Conservation (phyloP, 2,113 vertebrate species). For the Phylloscopus trochiloides region DNA sequence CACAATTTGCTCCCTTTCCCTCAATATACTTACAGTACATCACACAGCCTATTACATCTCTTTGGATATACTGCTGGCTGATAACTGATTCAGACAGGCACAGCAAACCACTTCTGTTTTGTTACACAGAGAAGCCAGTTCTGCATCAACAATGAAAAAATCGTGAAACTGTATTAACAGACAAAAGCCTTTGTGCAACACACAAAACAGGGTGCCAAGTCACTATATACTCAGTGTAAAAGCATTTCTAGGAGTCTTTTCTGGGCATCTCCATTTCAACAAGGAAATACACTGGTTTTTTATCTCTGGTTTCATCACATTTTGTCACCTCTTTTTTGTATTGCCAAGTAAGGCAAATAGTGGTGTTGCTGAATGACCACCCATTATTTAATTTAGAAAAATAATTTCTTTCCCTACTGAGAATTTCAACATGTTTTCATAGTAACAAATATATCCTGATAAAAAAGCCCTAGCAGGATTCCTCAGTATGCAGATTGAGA, state of each 20-base stretch:
- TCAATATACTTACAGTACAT: slow-evolving; percentile 61
- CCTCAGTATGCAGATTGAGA: slow-evolving; percentile 12
- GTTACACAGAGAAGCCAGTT: slow-evolving; percentile 50
- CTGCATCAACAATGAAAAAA: slow-evolving; percentile 45
- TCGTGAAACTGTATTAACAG: slow-evolving; percentile 54
- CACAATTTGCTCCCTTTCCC: slow-evolving; percentile 62
- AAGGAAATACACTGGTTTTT: slow-evolving; percentile 19
- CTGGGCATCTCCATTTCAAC: background rate
- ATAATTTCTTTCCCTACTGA: background rate
- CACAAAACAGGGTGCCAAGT: slow-evolving; percentile 45
- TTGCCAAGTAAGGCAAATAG: slow-evolving; percentile 55
- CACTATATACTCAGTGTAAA: slow-evolving; percentile 5
- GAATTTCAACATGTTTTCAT: slow-evolving; percentile 22
- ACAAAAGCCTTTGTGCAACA: slow-evolving; percentile 65
- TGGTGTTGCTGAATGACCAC: background rate
- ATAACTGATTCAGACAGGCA: slow-evolving; percentile 41
- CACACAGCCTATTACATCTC: background rate
- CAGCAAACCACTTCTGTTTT: slow-evolving; percentile 11
- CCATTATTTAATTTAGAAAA: slow-evolving; percentile 34
- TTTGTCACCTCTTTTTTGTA: slow-evolving; percentile 14
- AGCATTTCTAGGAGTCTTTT: slow-evolving; percentile 44
- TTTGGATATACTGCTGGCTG: slow-evolving; percentile 51
- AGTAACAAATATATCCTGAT: slow-evolving; percentile 4
- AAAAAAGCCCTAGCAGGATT: slow-evolving; percentile 40
- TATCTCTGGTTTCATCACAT: background rate